Conservation (phyloP, 2,888 invertebrate species). For the Erebia ligea region DNA sequence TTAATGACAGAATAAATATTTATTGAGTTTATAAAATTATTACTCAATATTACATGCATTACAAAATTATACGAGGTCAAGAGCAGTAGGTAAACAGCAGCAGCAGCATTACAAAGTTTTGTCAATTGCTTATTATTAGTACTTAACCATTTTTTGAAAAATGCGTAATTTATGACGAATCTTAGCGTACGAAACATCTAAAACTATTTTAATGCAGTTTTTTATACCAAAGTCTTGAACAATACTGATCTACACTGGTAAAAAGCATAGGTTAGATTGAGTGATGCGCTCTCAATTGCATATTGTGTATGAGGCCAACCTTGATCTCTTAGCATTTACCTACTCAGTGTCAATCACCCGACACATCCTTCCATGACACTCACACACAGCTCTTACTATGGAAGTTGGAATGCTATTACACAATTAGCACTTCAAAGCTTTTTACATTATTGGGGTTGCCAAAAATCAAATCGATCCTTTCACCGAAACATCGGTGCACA, state of each 20-base stretch:
- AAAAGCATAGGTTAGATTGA: not conserved
- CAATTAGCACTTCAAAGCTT: conserved; percentile 3
- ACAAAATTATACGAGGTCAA: conserved; percentile 13
- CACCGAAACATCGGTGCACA: conserved; percentile 50
- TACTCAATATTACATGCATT: conserved; percentile 7
- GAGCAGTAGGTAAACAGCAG: not conserved
- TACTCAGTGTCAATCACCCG: conserved; percentile 66
- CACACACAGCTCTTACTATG: conserved; percentile 33
- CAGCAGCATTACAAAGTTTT: not conserved
- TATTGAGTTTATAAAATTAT: conserved; percentile 12
- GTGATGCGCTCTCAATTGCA: not conserved
- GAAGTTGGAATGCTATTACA: conserved; percentile 33
- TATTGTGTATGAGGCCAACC: conserved; percentile 27
- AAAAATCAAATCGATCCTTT: conserved; percentile 55
- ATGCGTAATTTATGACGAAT: too few species aligned
- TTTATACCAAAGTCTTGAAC: not conserved
- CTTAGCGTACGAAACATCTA: too few species aligned
- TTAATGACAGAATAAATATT: conserved; percentile 20
- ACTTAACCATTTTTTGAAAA: too few species aligned
- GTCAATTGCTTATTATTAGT: not conserved
- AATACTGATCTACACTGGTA: not conserved
- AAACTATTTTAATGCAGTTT: not conserved
- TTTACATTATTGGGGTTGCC: not conserved
- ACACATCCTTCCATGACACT: conserved; percentile 37
- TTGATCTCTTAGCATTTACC: conserved; percentile 44